Evolutionary conservation across 30 jellyfish, hydroid and myxozoan genomes (phyloP), one percentile per base, ranked within the genome.

Genomic region (Chrysaora quinquecirrha): DNA sequence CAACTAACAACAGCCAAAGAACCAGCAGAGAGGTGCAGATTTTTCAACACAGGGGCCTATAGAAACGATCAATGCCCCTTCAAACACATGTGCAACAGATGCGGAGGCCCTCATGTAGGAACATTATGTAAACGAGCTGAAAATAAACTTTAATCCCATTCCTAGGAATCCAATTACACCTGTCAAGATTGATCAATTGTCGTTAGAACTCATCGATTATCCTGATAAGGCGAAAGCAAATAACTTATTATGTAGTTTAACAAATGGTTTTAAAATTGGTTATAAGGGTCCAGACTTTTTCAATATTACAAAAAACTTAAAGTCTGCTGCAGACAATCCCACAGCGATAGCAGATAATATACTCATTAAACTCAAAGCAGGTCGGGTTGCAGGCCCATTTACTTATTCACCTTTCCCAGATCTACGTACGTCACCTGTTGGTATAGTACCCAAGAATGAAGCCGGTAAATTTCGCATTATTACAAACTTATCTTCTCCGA

Each of bases 371-470:
- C 31, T 58, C 20, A 20, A 58, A 11, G 32, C 31, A 10, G 72
- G 72, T 4, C 28, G 72, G 10, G 23, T 58, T 9, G 72, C 23
- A 20, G 72, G 72, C 22, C 72, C 72, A 20, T 58, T 58, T 25
- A 20, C 28, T 9, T 4, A 20, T 4, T 22, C 72, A 20, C 72
- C 72, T 6, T 20, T 58, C 9, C 72, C 72, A 4, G 6, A 58
- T 58, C 20, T 58, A 6, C 72, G 6, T 58, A 25, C 32, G 9
- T 19, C 31, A 6, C 9, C 12, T 25, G 9, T 58, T 22, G 32
- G 72, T 4, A 22, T 58, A 11, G 28, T 58, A 10, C 72, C 72
- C 9, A 58, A 58, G 72, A 58, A 25, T 6, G 72, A 25, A 9
- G 16, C 9, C 16, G 58, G 12, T 16, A 43, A 43, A 43, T 25